Conservation (phyloP, 2,113 vertebrate genomes). For the Podarcis muralis region DNA sequence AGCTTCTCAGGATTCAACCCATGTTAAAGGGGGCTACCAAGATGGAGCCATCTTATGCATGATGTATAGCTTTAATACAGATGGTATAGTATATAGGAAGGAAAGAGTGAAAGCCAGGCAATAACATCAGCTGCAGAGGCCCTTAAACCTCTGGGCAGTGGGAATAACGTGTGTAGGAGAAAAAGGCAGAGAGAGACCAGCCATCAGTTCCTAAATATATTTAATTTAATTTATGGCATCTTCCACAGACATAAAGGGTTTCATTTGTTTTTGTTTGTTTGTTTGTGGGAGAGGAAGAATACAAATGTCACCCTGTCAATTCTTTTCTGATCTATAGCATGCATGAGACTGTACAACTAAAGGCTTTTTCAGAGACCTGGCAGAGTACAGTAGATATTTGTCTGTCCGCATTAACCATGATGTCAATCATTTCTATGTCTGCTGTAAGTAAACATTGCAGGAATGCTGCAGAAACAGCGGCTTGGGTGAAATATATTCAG, state of each 20-base stretch:
- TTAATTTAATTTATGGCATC: not conserved
- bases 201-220: not conserved
- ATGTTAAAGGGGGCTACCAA: too few species aligned
- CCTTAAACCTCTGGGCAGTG: too few species aligned
- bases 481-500: too few species aligned
- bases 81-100: not conserved
- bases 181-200: not conserved
- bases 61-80: not conserved
- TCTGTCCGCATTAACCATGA: too few species aligned
- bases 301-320: too few species aligned
- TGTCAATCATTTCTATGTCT: too few species aligned
- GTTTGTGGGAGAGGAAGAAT: too few species aligned
- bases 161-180: too few species aligned
- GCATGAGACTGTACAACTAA: not conserved
- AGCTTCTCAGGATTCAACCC: not conserved
- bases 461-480: too few species aligned
- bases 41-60: not conserved
- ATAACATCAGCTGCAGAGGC: too few species aligned
- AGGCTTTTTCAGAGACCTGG: not conserved
- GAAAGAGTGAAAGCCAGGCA: not conserved
- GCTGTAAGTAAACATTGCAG: too few species aligned
- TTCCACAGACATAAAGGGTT: not conserved
- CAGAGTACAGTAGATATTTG: too few species aligned
- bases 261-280: not conserved
- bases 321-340: not conserved